A percentile compares a stretch with the other conserved stretches of the same genome.
phyloP scores from a whole-genome alignment of 2,888 invertebrate species.

The Anodontia alba region DNA sequence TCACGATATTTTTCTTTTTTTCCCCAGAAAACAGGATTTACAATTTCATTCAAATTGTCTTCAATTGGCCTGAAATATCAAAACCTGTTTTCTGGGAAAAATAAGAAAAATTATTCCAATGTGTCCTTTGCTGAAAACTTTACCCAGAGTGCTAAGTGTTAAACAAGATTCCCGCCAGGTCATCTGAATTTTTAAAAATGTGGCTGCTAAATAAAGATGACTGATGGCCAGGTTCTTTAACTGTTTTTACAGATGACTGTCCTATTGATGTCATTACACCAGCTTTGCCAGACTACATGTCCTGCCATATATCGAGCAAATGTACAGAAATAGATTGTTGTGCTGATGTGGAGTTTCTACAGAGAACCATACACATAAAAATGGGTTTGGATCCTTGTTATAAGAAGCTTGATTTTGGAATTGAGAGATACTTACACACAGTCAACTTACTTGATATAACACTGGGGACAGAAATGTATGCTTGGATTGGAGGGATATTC shows the following conservation, averaged over 20 bases:
- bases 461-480: conserved; percentile 45
- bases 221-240: too few species aligned
- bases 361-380: conserved; percentile 21
- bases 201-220: too few species aligned
- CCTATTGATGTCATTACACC: conserved; percentile 18
- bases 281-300: conserved; percentile 31
- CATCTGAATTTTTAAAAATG: too few species aligned
- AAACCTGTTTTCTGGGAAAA: too few species aligned
- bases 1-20: too few species aligned
- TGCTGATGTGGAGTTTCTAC: conserved; percentile 33
- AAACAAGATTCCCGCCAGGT: too few species aligned
- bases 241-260: conserved; percentile 37
- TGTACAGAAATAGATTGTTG: conserved; percentile 67
- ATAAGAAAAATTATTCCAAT: too few species aligned
- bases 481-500: conserved; percentile 57
- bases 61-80: too few species aligned
- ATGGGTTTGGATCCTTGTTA: conserved; percentile 38
- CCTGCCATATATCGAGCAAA: conserved; percentile 33
- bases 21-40: too few species aligned
- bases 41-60: too few species aligned
- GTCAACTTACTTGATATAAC: conserved; percentile 38
- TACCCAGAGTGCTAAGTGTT: too few species aligned
- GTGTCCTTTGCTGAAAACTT: too few species aligned
- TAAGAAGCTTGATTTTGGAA: conserved; percentile 22
- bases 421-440: conserved; percentile 22